A percentile compares a stretch with the other conserved stretches of the same genome.
Conservation (phyloP, 2,113 vertebrate species). For the Oncorhynchus mykiss region DNA sequence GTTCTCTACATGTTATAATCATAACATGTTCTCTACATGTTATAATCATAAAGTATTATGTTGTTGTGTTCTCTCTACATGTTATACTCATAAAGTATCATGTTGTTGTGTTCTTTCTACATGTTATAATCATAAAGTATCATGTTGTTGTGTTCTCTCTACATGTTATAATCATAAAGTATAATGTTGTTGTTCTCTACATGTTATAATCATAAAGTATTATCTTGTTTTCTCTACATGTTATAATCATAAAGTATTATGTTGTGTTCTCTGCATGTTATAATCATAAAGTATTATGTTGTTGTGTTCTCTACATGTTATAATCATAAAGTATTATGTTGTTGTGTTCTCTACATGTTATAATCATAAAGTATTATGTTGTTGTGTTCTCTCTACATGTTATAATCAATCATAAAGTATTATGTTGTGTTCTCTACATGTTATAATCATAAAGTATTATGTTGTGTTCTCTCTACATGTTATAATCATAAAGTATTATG, state of each 20-base stretch:
- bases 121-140: too few relatives aligned
- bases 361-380: not conserved
- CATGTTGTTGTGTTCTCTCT: not conserved
- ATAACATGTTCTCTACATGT: too few relatives aligned
- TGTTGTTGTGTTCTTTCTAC: too few relatives aligned
- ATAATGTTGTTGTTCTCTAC: not conserved
- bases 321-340: not conserved
- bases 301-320: not conserved
- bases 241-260: not conserved
- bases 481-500: not conserved
- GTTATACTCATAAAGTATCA: too few relatives aligned
- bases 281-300: not conserved
- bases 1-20: too few relatives aligned
- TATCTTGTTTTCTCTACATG: not conserved
- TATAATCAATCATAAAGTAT: too few relatives aligned
- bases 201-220: too few relatives aligned
- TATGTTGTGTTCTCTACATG: constrained; percentile 13
- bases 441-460: not conserved
- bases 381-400: not conserved
- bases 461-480: not conserved
- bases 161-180: too few relatives aligned
- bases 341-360: not conserved
- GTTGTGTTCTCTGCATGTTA: not conserved
- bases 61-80: not conserved
- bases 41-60: not conserved